Evolutionary conservation across 2,888 invertebrate species (phyloP).

Genomic region (Ormyrus rosae): DNA sequence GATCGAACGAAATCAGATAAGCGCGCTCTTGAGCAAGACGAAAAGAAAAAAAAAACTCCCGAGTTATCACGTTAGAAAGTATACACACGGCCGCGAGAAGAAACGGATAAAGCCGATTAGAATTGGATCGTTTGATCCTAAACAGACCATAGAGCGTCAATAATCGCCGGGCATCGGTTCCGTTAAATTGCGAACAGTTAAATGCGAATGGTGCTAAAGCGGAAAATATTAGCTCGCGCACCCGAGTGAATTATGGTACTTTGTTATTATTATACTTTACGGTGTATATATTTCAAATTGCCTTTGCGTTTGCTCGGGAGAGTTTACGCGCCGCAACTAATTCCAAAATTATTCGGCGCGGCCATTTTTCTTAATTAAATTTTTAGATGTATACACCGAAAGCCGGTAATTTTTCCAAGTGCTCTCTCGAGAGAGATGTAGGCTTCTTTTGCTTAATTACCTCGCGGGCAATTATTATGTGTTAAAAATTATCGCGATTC

Average conservation of each 20-base stretch:
- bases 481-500: constrained; percentile 30
- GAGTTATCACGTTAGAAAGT: constrained; percentile 9
- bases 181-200: constrained; percentile 7
- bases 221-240: constrained; percentile 35
- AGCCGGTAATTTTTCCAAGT: neutral
- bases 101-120: constrained; percentile 13
- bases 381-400: neutral
- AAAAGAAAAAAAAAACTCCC: neutral
- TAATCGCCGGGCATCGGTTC: constrained; percentile 11
- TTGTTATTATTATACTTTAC: neutral
- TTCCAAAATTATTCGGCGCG: neutral
- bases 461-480: no score
- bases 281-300: constrained; percentile 4
- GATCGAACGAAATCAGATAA: neutral
- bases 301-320: neutral
- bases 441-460: neutral
- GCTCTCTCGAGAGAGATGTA: neutral
- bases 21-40: neutral
- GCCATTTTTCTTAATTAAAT: neutral
- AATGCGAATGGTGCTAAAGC: constrained; percentile 29
- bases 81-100: neutral
- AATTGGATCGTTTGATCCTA: constrained; percentile 38
- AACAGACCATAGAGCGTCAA: constrained; percentile 28
- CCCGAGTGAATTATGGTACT: constrained; percentile 26
- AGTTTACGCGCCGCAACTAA: no score